Evolutionary conservation across 2,888 invertebrate species (phyloP).

Genomic region (Agrypnus murinus): DNA sequence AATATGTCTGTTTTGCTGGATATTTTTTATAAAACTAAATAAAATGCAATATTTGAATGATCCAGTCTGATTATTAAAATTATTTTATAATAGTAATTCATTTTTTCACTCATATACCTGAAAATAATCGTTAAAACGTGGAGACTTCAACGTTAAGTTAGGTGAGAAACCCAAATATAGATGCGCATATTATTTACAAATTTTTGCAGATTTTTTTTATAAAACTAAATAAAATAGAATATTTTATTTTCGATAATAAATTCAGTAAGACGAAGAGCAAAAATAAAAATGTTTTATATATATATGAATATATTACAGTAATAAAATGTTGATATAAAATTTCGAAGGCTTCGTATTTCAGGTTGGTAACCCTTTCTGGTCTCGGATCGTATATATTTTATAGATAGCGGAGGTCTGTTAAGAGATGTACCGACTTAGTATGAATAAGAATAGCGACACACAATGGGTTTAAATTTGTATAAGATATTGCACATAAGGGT

Average conservation of each 20-base stretch:
- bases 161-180: neutral
- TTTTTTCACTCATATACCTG: too few relatives aligned
- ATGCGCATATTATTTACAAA: neutral
- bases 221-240: neutral
- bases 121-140: too few relatives aligned
- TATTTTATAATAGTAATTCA: too few relatives aligned
- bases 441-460: slow-evolving; percentile 64
- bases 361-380: slow-evolving; percentile 51
- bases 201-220: too few relatives aligned
- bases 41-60: neutral
- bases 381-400: slow-evolving; percentile 55
- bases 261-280: slow-evolving; percentile 16
- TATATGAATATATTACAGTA: slow-evolving; percentile 55
- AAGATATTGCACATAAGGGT: slow-evolving; percentile 62
- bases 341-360: slow-evolving; percentile 60
- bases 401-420: slow-evolving; percentile 49
- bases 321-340: slow-evolving; percentile 59
- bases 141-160: slow-evolving; percentile 1
- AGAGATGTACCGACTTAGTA: slow-evolving; percentile 60
- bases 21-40: too few relatives aligned
- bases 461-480: slow-evolving; percentile 67
- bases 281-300: slow-evolving; percentile 36
- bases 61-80: too few relatives aligned
- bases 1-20: too few relatives aligned
- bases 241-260: slow-evolving; percentile 5